Base-by-base conservation (phyloP, 2,113 vertebrate genomes). In the Aramus guarauna region DNA sequence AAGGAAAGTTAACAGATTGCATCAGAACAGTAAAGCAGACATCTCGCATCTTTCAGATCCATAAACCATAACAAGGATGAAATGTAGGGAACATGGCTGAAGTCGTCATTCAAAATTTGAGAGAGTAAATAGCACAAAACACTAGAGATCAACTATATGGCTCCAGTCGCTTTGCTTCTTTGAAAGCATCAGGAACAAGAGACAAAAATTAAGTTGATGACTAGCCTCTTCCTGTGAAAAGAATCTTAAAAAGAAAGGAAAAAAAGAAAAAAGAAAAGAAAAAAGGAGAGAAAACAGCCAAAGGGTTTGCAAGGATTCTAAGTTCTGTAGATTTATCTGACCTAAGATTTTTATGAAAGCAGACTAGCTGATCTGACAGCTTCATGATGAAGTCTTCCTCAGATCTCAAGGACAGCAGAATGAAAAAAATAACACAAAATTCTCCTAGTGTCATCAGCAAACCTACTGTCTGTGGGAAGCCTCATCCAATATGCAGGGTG, bases 101-200 rank as follows among this genome's bases (percentile, higher is more conserved):
- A 11, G 32, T 32, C 16, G 8, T 2, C 13, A 19, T 22, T 64
- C 58, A 47, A 68, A 64, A 63, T 68, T 1, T 36, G n/a, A 45
- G 48, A 59, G 12, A 11, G 7, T 15, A 72, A 72, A 39, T 6
- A 39, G 23, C 1, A 0, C 24, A 29, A 79, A 73, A 81, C 1
- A 0, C 26, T 3, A 22, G 39, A 64, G 24, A 9, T 7, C 22
- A 30, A 1, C 1, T 10, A 18, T 3, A 10, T 15, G 21, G 0
- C 43, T 77, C 36, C 50, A 74, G 23, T 9, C 17, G n/a, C 55
- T 74, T 68, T 58, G 41, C 55, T 84, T 22, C 88, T 43, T 41
- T 78, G 52, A 36, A 50, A 91, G 21, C 1, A 27, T 5, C 18
- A 23, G 26, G 19, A 47, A 36, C 34, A 24, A 88, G 67, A 92